Evolutionary conservation across 2,797 vertebrate species (phyloP).

Genomic region (Vireo griseus): DNA sequence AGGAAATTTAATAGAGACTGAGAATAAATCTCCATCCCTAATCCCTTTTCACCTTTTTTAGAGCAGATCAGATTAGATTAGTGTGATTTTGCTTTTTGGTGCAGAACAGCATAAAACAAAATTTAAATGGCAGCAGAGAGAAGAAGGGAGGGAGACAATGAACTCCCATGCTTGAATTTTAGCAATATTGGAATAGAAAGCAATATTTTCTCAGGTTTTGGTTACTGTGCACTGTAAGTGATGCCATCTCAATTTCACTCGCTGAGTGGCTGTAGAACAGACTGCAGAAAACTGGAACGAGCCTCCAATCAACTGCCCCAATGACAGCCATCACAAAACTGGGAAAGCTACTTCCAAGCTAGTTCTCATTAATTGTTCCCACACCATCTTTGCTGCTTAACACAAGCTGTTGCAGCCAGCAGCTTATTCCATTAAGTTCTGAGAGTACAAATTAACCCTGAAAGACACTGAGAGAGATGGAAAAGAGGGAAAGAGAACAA

Average conservation of each 20-base stretch:
- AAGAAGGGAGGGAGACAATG: background rate
- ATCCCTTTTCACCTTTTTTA: constrained; percentile 23
- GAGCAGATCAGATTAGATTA: constrained; percentile 8
- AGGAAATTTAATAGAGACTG: constrained; percentile 28
- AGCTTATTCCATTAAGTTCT: background rate
- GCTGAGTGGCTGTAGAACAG: background rate
- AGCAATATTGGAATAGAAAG: background rate
- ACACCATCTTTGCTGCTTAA: background rate
- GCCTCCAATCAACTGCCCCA: background rate
- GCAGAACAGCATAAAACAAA: background rate
- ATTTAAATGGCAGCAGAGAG: background rate
- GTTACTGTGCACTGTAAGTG: background rate
- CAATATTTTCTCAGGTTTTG: background rate
- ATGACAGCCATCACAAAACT: background rate
- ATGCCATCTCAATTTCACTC: background rate
- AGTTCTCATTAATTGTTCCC: background rate
- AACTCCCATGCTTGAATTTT: background rate
- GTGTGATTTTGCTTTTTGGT: background rate
- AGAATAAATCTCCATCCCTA: constrained; percentile 33
- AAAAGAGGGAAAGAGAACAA: background rate
- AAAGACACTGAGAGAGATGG: background rate
- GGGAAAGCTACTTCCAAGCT: background rate
- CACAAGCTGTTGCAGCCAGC: background rate
- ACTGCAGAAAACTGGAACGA: background rate
- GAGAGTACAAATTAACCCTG: background rate